A percentile compares a stretch with the other conserved stretches of the same genome.
These are phyloP conservation scores for Nasonia giraulti DNA, from an alignment of 1,140 invertebrate genomes.

Conservation along the genomic window DNA sequence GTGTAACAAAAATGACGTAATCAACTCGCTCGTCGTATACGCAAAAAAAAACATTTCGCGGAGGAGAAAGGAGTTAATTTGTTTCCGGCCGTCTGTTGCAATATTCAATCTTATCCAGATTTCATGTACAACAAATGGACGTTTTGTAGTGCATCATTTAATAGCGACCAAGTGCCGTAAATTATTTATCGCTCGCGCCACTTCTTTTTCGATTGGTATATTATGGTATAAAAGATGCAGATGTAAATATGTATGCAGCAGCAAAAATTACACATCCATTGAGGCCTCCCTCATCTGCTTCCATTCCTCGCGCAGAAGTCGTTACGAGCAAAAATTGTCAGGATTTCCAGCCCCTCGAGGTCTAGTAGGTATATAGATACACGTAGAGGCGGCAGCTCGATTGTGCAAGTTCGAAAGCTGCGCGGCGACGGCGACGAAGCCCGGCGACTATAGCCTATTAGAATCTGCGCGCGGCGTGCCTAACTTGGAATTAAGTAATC, in stretches of 20 bases:
- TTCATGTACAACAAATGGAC: too few relatives aligned
- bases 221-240: not conserved
- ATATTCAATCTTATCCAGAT: too few relatives aligned
- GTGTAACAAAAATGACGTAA: too few relatives aligned
- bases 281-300: not conserved
- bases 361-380: not conserved
- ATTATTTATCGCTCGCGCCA: too few relatives aligned
- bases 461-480: constrained; percentile 56
- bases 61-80: too few relatives aligned
- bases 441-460: constrained; percentile 59
- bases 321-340: constrained; percentile 17
- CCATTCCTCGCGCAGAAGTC: constrained; percentile 17
- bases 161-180: too few relatives aligned
- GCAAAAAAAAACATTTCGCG: too few relatives aligned
- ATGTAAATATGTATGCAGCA: constrained; percentile 17
- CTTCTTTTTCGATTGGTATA: too few relatives aligned
- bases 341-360: not conserved
- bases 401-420: constrained; percentile 1
- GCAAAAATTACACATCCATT: not conserved
- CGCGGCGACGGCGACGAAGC: too few relatives aligned
- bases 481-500: constrained; percentile 71
- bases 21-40: too few relatives aligned
- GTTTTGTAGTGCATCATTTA: too few relatives aligned
- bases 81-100: too few relatives aligned
- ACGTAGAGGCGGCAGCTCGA: not conserved